Evolutionary conservation across 1,140 invertebrate species (phyloP).

Genomic region (Physella acuta): DNA sequence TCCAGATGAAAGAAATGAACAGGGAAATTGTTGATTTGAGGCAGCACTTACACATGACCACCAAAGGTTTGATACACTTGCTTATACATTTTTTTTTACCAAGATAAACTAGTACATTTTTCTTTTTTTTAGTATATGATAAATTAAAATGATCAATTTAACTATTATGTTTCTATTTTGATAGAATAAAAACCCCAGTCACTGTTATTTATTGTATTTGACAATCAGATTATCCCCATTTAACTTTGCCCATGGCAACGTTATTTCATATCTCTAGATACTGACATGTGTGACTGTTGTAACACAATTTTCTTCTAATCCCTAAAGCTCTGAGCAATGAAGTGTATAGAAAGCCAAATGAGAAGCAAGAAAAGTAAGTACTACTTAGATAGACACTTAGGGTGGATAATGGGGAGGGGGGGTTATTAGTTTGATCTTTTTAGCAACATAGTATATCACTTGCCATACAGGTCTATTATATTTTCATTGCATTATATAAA

Average conservation of each 20-base stretch:
- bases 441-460: neutral
- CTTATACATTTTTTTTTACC: neutral
- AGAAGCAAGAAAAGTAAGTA: slow-evolving; percentile 32
- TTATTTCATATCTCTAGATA: no score
- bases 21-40: slow-evolving; percentile 49
- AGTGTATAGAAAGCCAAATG: slow-evolving; percentile 49
- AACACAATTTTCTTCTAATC: no score
- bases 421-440: neutral
- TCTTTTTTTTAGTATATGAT: neutral
- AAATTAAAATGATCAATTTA: no score
- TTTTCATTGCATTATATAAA: no score
- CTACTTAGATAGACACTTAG: neutral
- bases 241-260: no score
- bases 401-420: neutral
- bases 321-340: slow-evolving; percentile 51
- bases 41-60: slow-evolving; percentile 45
- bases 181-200: neutral
- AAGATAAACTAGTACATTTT: neutral
- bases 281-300: no score
- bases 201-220: no score
- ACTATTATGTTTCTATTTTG: neutral
- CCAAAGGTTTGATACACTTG: slow-evolving; percentile 33
- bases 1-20: slow-evolving; percentile 53
- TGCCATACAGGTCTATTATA: neutral
- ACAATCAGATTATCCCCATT: no score